These are phyloP conservation scores for Erebia epiphron DNA, from an alignment of 2,888 invertebrate genomes.

Conservation along the genomic window DNA sequence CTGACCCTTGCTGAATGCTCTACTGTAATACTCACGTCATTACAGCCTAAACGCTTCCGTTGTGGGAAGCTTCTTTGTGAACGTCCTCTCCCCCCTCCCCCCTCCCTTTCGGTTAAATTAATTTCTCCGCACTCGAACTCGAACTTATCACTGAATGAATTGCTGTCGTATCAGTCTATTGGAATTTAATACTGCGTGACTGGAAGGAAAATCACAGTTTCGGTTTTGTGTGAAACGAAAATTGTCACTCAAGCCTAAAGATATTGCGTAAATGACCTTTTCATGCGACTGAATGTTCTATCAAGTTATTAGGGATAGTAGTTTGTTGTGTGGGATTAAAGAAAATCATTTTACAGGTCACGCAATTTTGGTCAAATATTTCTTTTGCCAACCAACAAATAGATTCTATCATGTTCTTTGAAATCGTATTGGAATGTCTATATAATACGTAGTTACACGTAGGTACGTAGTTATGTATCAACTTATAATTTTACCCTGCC, in stretches of 20 bases:
- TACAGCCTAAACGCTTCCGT: constrained; percentile 26
- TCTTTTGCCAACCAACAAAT: too few species aligned
- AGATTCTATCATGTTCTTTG: too few species aligned
- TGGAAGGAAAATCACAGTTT: constrained; percentile 23
- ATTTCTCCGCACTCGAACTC: constrained; percentile 5
- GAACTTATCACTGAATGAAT: constrained; percentile 30
- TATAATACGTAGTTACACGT: too few species aligned
- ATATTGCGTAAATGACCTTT: constrained; percentile 19
- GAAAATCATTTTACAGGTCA: too few species aligned
- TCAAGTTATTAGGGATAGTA: neutral
- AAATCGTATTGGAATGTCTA: too few species aligned
- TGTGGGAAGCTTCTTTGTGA: constrained; percentile 23
- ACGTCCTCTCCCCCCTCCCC: neutral
- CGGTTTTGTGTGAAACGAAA: constrained; percentile 18
- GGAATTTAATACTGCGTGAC: constrained; percentile 33
- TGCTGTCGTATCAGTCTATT: constrained; percentile 25
- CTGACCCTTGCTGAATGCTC: constrained; percentile 3
- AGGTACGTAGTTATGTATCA: too few species aligned
- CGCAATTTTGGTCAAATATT: too few species aligned
- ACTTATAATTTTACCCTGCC: too few species aligned
- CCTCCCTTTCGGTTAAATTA: neutral
- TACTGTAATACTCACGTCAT: constrained; percentile 27
- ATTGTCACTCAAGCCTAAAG: constrained; percentile 18
- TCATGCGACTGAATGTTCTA: constrained; percentile 6
- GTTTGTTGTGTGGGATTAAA: neutral